Conservation (phyloP, 53 echinoderm and acorn worm species). For the Mesocentrotus franciscanus region DNA sequence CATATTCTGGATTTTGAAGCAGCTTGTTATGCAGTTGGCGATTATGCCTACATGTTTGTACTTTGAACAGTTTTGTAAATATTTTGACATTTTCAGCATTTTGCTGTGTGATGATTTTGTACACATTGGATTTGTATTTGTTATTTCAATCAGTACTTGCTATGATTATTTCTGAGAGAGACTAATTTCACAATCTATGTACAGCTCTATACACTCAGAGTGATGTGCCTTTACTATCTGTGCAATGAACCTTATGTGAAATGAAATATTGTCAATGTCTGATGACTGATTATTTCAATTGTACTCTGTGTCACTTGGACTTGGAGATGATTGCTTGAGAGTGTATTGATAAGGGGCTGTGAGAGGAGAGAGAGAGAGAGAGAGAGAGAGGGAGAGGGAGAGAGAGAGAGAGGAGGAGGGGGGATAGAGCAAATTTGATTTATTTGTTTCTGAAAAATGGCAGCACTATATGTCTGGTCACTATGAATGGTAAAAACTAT, state of each 20-base stretch:
- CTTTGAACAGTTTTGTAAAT: background rate
- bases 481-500: too few relatives aligned
- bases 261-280: background rate
- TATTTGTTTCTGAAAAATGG: background rate
- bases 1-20: background rate
- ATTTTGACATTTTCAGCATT: slow-evolving; percentile 32
- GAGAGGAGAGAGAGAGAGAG: background rate
- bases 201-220: background rate
- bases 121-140: background rate
- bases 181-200: background rate
- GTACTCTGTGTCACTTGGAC: background rate
- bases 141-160: slow-evolving; percentile 36
- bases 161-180: background rate
- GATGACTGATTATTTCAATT: background rate
- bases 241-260: slow-evolving; percentile 10
- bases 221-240: slow-evolving; percentile 17
- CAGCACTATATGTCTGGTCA: too few relatives aligned
- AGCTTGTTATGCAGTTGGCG: background rate
- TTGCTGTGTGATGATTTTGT: background rate
- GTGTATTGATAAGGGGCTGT: background rate
- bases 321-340: background rate
- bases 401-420: background rate
- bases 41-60: background rate
- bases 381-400: background rate
- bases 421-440: too few relatives aligned